Conservation (phyloP, 1,140 invertebrate genomes). For the Drosophila nebulosa region DNA sequence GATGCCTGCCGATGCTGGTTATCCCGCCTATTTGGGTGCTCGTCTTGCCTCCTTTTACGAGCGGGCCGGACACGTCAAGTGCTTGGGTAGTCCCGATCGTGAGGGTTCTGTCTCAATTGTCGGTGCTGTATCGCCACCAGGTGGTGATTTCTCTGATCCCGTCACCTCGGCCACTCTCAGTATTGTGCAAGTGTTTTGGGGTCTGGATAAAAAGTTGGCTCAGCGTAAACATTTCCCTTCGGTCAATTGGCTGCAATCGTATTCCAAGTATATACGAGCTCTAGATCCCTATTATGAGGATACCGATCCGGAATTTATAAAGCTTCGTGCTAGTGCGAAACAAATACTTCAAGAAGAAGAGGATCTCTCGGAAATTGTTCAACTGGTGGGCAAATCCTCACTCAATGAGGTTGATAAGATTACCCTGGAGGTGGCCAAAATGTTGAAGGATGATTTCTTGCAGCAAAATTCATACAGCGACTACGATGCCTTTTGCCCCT, state of each 20-base stretch:
- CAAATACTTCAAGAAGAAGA: slow-evolving; percentile 92
- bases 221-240: slow-evolving; percentile 99
- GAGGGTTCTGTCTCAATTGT: slow-evolving; percentile 99
- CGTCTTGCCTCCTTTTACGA: slow-evolving; percentile 99
- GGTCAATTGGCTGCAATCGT: slow-evolving; percentile 97
- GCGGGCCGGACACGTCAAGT: slow-evolving; percentile 98
- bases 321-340: slow-evolving; percentile 84
- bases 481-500: slow-evolving; percentile 69
- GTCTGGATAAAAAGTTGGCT: slow-evolving; percentile 99
- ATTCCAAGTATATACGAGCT: slow-evolving; percentile 91
- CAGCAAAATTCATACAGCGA: slow-evolving; percentile 72
- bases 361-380: slow-evolving; percentile 93
- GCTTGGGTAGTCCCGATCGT: slow-evolving; percentile 98
- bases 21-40: slow-evolving; percentile 99
- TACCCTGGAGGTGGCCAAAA: slow-evolving; percentile 66
- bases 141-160: slow-evolving; percentile 99
- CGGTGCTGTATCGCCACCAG: slow-evolving; percentile 99
- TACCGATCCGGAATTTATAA: slow-evolving; percentile 87
- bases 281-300: slow-evolving; percentile 91
- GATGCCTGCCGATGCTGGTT: slow-evolving; percentile 99
- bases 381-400: slow-evolving; percentile 92
- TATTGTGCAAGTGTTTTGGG: slow-evolving; percentile 99
- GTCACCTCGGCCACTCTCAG: slow-evolving; percentile 99
- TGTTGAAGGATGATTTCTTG: slow-evolving; percentile 74
- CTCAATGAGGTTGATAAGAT: slow-evolving; percentile 81